Evolutionary conservation across 1,140 invertebrate species (phyloP).

Genomic region (Theocolax elegans): DNA sequence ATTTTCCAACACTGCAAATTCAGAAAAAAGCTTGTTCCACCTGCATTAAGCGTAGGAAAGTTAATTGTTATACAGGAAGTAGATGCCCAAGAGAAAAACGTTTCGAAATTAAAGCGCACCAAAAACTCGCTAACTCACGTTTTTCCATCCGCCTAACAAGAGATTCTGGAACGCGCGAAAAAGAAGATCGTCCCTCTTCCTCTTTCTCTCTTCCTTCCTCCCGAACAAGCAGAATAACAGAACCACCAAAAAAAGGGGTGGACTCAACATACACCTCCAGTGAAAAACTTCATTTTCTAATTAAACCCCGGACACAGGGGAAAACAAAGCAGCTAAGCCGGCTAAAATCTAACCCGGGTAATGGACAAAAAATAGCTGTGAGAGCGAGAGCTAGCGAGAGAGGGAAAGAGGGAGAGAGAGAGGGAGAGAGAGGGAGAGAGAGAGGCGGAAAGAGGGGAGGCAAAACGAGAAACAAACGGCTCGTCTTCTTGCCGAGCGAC

Average conservation of each 20-base stretch:
- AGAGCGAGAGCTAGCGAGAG: background rate
- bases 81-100: background rate
- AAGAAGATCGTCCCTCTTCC: slow-evolving; percentile 17
- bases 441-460: no score
- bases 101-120: background rate
- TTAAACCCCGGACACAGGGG: slow-evolving; percentile 6
- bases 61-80: background rate
- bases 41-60: no score
- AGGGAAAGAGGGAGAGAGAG: background rate
- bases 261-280: background rate
- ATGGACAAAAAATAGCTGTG: slow-evolving; percentile 21
- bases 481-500: slow-evolving; percentile 45
- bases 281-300: slow-evolving; percentile 35
- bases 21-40: no score
- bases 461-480: slow-evolving; percentile 34
- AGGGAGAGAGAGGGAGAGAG: background rate
- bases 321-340: background rate
- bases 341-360: background rate
- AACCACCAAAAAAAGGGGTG: background rate
- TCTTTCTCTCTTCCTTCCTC: no score
- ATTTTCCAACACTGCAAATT: no score
- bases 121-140: background rate
- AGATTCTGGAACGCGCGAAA: background rate
- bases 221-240: background rate
- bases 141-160: background rate